These are phyloP conservation scores for Microcebus murinus DNA, from an alignment of 2,113 vertebrate genomes.

Conservation along the genomic window DNA sequence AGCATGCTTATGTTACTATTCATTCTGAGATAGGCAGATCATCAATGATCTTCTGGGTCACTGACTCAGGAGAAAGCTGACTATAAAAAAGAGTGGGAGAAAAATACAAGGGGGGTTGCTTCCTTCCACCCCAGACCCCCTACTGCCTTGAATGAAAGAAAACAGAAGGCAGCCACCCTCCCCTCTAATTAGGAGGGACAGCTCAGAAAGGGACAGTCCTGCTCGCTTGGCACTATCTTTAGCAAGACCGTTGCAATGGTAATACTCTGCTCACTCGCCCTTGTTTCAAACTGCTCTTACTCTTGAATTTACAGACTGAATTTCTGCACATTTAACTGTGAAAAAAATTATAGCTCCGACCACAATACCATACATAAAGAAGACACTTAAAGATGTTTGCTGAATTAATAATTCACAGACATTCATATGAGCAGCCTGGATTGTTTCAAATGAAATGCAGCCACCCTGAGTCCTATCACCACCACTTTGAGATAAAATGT, in stretches of 20 bases:
- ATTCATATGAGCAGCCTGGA: neutral
- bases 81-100: slow-evolving; percentile 50
- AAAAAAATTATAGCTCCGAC: neutral
- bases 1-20: slow-evolving; percentile 59
- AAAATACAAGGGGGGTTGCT: slow-evolving; percentile 44
- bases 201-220: slow-evolving; percentile 54
- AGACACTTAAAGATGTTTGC: neutral
- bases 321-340: slow-evolving; percentile 12
- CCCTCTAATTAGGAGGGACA: slow-evolving; percentile 67
- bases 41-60: slow-evolving; percentile 78
- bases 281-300: slow-evolving; percentile 34
- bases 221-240: slow-evolving; percentile 54
- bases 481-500: neutral
- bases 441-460: neutral
- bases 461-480: neutral
- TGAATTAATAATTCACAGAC: neutral
- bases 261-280: neutral
- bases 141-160: slow-evolving; percentile 70
- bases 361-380: neutral
- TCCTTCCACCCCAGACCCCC: slow-evolving; percentile 66
- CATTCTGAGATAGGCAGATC: slow-evolving; percentile 68
- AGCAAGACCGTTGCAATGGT: neutral
- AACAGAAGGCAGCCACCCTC: slow-evolving; percentile 68
- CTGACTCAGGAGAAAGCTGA: slow-evolving; percentile 75
- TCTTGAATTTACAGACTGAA: slow-evolving; percentile 14